Base-by-base conservation (phyloP, 2,888 invertebrate genomes). In the Elysia crispata region DNA sequence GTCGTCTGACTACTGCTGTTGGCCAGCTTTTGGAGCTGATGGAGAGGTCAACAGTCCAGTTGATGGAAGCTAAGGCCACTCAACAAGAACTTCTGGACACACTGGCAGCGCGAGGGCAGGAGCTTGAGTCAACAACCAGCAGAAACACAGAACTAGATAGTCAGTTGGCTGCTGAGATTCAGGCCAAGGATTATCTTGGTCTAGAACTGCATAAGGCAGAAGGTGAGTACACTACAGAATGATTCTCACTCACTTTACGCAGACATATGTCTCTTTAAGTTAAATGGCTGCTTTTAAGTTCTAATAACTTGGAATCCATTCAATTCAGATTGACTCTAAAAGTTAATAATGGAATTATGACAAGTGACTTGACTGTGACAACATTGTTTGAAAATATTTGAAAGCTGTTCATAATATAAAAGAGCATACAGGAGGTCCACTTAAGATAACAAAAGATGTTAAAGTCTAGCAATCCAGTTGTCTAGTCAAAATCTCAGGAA, bases 161-260 rank as follows among this genome's bases (percentile, higher is more conserved):
- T 81, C 83, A 87, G 18, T 83, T 90, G 6, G 72, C 83, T 18
- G 85, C 87, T 49, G 89, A 92, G 83, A 86, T 86, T 18, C 86
- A 89, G 23, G 86, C 90, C 15, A 91, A 90, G 82, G 91, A 91
- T 74, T 89, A 87, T 80, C 86, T 92, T 23, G 90, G 90, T 1
- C 82, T 90, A 70, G 91, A 92, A 81, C 85, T 92, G 6, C 88
- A 91, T 81, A 92, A 90, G 80, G 90, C 91, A 20, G 91, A 92
- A 86, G 91, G 92, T 92, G 84, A 74, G 82, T 76, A 41, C 41
- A 41, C 41, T 41, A 41, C 5, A 41, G 41, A 20, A 57, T 5
- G 23, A 25, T 74, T 30, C 41, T 64, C 15, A 13, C 20, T 0
- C 33, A 25, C n/a, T n/a, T n/a, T n/a, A n/a, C 41, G 41, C 11